phyloP scores from a whole-genome alignment of 2,113 vertebrate species.

The Anhinga anhinga region DNA sequence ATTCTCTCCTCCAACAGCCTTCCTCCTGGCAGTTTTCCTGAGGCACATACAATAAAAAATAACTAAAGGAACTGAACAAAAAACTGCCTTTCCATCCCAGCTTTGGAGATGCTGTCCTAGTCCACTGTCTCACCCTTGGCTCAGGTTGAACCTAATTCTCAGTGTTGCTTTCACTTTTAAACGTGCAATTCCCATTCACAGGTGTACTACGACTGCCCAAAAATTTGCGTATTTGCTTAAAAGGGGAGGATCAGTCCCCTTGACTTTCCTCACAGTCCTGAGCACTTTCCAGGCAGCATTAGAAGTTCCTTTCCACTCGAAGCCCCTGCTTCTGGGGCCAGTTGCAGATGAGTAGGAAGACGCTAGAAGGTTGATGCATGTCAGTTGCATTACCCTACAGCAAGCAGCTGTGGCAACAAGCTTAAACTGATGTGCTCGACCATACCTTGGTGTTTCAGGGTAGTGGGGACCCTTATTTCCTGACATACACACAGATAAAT shows the following conservation, averaged over 20 bases:
- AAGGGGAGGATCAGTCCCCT: too few relatives aligned
- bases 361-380: accelerated
- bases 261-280: not conserved
- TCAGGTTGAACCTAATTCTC: not conserved
- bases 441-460: not conserved
- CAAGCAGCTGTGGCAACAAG: not conserved
- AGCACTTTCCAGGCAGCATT: not conserved
- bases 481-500: not conserved
- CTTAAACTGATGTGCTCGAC: not conserved
- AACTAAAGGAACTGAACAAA: not conserved
- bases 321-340: not conserved
- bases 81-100: not conserved
- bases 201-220: accelerated
- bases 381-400: not conserved
- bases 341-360: not conserved
- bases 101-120: not conserved
- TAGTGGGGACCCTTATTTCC: not conserved
- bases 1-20: not conserved
- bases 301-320: not conserved
- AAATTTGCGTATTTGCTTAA: not conserved
- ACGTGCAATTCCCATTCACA: accelerated
- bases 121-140: not conserved
- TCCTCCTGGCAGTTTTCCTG: not conserved
- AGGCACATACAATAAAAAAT: not conserved
- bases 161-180: not conserved